These are phyloP conservation scores for Kryptopterus vitreolus DNA, from an alignment of 2,797 vertebrate species.

Conservation along the genomic window DNA sequence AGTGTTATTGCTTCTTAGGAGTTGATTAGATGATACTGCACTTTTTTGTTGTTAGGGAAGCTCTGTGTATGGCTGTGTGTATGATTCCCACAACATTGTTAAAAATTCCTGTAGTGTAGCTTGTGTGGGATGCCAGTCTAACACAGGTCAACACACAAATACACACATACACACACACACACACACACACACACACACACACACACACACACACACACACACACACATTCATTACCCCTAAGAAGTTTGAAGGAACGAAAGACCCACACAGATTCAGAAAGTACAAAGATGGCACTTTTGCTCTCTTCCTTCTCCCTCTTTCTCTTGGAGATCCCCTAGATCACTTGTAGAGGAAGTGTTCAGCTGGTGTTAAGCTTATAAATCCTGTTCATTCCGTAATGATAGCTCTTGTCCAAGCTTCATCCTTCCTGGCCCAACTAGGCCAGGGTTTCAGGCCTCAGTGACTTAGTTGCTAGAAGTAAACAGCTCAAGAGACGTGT, in stretches of 20 bases:
- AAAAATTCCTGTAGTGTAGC: no score
- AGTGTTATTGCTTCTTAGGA: constrained; percentile 21
- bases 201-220: background rate
- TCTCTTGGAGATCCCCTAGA: constrained; percentile 49
- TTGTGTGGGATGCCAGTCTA: background rate
- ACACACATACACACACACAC: background rate
- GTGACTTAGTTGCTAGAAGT: constrained; percentile 30
- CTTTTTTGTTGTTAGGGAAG: background rate
- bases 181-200: background rate
- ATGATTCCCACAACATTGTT: constrained; percentile 8
- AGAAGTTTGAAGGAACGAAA: background rate
- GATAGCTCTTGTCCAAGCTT: constrained; percentile 47
- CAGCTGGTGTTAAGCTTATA: constrained; percentile 42
- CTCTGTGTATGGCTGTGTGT: constrained; percentile 17
- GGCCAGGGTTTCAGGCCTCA: constrained; percentile 44
- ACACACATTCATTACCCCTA: background rate
- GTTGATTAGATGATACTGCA: constrained; percentile 2
- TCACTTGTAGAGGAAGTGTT: constrained; percentile 51
- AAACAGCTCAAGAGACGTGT: constrained; percentile 44
- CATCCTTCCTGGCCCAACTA: constrained; percentile 35
- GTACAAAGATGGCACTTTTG: constrained; percentile 18
- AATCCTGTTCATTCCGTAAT: constrained; percentile 34
- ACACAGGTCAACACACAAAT: background rate
- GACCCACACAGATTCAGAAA: background rate
- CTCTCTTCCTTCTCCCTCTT: background rate